Evolutionary conservation across 2,113 vertebrate genomes (phyloP).

Genomic region (Heterotis niloticus): DNA sequence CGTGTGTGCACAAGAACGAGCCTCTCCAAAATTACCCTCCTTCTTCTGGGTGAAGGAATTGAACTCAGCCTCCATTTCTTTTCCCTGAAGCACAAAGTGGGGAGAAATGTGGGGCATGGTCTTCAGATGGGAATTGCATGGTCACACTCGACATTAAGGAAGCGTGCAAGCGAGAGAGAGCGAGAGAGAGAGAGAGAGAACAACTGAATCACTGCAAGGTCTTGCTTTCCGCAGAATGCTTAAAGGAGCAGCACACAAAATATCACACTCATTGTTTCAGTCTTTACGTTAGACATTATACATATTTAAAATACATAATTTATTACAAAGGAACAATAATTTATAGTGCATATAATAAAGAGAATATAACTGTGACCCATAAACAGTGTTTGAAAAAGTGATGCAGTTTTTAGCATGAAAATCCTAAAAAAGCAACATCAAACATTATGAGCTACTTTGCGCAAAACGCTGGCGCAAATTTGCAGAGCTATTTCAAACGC

Average conservation of each 20-base stretch:
- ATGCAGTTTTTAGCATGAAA: too few relatives aligned
- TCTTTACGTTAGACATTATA: background rate
- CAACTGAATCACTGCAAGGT: background rate
- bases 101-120: slow-evolving; percentile 6
- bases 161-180: background rate
- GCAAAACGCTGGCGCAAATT: too few relatives aligned
- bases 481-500: too few relatives aligned
- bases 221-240: background rate
- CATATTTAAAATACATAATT: background rate
- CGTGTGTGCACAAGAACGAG: background rate
- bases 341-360: too few relatives aligned
- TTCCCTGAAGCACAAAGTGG: background rate
- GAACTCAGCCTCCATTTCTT: background rate
- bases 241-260: background rate
- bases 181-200: background rate
- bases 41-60: background rate
- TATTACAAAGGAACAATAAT: too few relatives aligned
- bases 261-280: background rate
- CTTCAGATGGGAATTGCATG: slow-evolving; percentile 4
- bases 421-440: background rate
- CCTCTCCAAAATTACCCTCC: background rate
- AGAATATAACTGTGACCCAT: too few relatives aligned
- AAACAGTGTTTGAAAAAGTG: too few relatives aligned
- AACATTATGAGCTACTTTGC: background rate
- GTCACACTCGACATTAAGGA: slow-evolving; percentile 7